Percentiles rank a stretch among this genome's conserved stretches.
These are phyloP conservation scores for Centropus bengalensis DNA, from an alignment of 2,113 vertebrate genomes.

Conservation along the genomic window DNA sequence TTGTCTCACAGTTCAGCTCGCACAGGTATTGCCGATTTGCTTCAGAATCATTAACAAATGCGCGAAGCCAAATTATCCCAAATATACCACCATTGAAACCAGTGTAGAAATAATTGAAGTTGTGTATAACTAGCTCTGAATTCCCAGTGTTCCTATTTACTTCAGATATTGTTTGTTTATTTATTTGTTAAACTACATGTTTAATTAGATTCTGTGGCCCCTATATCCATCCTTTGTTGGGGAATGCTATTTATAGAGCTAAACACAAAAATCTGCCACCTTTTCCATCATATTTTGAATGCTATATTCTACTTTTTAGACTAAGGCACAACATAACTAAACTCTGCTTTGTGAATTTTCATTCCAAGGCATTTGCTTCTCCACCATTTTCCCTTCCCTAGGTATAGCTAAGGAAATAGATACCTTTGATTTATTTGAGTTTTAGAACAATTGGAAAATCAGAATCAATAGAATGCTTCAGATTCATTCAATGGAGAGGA, in stretches of 20 bases:
- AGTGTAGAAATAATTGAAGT: neutral
- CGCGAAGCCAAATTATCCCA: neutral
- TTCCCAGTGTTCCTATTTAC: neutral
- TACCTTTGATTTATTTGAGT: neutral
- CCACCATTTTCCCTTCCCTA: neutral
- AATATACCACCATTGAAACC: neutral
- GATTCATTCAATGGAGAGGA: neutral
- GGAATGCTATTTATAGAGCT: neutral
- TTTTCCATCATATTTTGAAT: neutral
- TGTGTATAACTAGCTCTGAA: neutral
- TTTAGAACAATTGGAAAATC: neutral
- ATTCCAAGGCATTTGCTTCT: neutral
- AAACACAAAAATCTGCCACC: neutral
- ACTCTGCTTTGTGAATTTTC: neutral
- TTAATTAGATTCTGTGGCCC: neutral
- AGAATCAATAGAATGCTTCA: neutral
- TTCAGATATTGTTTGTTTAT: neutral
- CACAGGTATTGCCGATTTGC: neutral
- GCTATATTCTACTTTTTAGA: neutral
- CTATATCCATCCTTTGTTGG: neutral
- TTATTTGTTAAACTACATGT: neutral
- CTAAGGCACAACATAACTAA: neutral
- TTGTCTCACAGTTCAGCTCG: neutral
- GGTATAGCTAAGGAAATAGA: neutral
- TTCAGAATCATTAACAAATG: neutral